Evolutionary conservation across 2,113 vertebrate genomes (phyloP).

Genomic region (Nycticebus coucang): DNA sequence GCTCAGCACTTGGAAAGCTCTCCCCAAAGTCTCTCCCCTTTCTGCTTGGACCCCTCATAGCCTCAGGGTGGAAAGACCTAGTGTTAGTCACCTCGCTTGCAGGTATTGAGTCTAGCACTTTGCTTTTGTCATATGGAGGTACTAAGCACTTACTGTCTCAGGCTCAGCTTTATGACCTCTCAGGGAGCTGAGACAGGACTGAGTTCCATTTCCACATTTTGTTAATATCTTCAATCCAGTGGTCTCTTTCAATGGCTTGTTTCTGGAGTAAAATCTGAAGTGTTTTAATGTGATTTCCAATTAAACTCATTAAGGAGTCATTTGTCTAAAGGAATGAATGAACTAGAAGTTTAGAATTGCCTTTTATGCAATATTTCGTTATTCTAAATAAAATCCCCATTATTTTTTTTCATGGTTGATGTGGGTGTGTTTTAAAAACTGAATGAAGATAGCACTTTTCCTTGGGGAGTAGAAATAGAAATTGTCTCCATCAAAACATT

Average conservation of each 20-base stretch:
- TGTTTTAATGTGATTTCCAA: neutral
- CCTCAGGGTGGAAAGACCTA: neutral
- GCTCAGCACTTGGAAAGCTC: neutral
- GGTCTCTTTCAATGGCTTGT: neutral
- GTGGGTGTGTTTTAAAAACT: neutral
- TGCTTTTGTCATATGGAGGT: neutral
- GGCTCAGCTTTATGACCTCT: neutral
- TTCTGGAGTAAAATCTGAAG: neutral
- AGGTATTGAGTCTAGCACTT: neutral
- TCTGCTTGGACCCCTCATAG: neutral
- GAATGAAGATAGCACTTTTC: neutral
- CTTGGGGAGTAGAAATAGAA: neutral
- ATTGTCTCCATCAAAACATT: neutral
- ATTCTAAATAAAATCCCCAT: neutral
- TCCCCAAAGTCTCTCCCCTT: neutral
- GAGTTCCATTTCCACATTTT: neutral
- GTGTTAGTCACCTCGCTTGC: neutral
- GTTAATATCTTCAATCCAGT: fast-evolving
- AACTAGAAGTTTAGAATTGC: neutral
- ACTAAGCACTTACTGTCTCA: neutral
- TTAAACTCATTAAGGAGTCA: neutral
- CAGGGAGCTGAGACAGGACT: neutral
- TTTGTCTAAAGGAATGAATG: neutral
- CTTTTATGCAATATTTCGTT: neutral
- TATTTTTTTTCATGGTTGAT: neutral